These are phyloP conservation scores for Monarcha castaneiventris DNA, from an alignment of 2,113 vertebrate genomes.

Conservation along the genomic window DNA sequence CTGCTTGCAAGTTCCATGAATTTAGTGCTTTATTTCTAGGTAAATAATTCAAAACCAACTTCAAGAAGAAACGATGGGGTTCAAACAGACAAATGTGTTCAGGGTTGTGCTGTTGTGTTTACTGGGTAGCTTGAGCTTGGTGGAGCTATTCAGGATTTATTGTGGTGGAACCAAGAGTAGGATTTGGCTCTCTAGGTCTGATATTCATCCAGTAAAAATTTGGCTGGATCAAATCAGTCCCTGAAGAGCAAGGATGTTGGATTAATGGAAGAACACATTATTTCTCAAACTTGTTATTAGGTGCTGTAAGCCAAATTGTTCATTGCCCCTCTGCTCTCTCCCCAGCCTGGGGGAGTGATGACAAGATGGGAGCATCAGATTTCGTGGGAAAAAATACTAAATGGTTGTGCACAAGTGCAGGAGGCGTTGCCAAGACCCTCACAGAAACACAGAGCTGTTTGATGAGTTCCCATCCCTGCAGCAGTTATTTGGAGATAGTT, in stretches of 20 bases:
- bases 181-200: constrained; percentile 28
- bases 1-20: not conserved
- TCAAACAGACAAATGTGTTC: not conserved
- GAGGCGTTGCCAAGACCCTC: not conserved
- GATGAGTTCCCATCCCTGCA: not conserved
- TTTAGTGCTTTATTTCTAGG: not conserved
- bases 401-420: not conserved
- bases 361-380: constrained; percentile 29
- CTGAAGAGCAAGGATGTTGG: not conserved
- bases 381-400: constrained; percentile 37
- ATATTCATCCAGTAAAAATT: constrained; percentile 8
- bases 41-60: not conserved
- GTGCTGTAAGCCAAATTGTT: constrained; percentile 25
- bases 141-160: constrained; percentile 18
- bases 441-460: not conserved
- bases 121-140: not conserved
- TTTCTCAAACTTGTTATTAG: constrained; percentile 22
- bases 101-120: not conserved
- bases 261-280: constrained; percentile 23
- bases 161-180: constrained; percentile 13
- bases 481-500: not conserved
- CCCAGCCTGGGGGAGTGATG: not conserved
- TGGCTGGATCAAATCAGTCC: constrained; percentile 12
- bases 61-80: not conserved
- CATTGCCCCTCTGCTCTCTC: not conserved